Evolutionary conservation across 2,113 vertebrate genomes (phyloP).

Genomic region (Himantopus leucocephalus): DNA sequence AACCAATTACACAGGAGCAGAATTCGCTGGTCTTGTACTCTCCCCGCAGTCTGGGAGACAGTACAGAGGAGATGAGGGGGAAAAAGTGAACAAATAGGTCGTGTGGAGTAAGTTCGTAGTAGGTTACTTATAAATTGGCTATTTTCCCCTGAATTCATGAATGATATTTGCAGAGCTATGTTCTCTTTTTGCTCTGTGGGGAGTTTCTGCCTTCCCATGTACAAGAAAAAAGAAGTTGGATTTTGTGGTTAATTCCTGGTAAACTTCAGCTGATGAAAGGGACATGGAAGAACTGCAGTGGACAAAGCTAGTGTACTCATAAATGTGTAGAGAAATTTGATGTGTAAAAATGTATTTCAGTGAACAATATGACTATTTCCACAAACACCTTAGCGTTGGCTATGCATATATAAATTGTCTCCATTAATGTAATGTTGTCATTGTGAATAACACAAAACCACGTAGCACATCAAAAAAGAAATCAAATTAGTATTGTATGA

Average conservation of each 20-base stretch:
- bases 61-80: too few relatives aligned
- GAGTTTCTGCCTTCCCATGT: neutral
- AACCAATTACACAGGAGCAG: neutral
- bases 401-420: neutral
- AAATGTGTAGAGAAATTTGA: neutral
- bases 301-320: neutral
- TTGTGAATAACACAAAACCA: neutral
- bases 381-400: neutral
- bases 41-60: neutral
- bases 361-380: neutral
- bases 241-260: neutral
- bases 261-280: neutral
- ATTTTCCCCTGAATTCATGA: neutral
- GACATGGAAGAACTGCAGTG: rapidly evolving
- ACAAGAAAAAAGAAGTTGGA: neutral
- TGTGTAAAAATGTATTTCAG: neutral
- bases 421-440: neutral
- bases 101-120: neutral
- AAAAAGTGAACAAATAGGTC: neutral
- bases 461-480: neutral
- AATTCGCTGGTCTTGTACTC: neutral
- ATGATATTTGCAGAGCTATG: neutral
- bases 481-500: neutral
- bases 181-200: neutral
- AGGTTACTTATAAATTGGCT: neutral